Evolutionary conservation across 2,113 vertebrate genomes (phyloP).

Genomic region (Anser brachyrhynchus): DNA sequence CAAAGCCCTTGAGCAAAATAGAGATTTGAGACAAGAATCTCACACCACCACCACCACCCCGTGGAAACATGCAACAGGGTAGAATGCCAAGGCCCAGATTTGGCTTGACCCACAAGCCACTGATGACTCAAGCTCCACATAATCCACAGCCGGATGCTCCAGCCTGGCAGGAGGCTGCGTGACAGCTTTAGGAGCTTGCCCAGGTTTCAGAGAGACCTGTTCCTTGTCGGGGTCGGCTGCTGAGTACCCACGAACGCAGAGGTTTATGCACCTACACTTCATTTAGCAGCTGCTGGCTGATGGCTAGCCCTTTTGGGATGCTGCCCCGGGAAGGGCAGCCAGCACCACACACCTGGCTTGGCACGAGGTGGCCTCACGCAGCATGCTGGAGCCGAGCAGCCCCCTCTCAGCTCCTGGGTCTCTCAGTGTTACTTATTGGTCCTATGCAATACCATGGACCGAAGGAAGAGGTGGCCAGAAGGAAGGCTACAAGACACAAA

Average conservation of each 20-base stretch:
- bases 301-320: no score
- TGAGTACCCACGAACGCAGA: background rate
- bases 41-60: background rate
- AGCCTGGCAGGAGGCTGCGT: background rate
- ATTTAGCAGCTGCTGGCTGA: no score
- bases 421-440: background rate
- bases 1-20: background rate
- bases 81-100: background rate
- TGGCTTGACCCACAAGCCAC: background rate
- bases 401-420: background rate
- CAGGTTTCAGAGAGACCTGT: background rate
- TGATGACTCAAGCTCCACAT: accelerated
- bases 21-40: background rate
- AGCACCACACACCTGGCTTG: no score
- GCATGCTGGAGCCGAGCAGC: no score
- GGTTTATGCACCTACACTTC: background rate
- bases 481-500: background rate
- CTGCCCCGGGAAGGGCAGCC: no score
- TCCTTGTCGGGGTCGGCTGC: background rate
- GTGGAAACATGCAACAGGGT: background rate
- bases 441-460: accelerated
- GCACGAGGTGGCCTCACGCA: no score
- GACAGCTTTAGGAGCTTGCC: background rate
- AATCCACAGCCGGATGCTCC: background rate
- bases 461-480: background rate